Base-by-base conservation (phyloP, 2,113 vertebrate species). In the Mola mola region DNA sequence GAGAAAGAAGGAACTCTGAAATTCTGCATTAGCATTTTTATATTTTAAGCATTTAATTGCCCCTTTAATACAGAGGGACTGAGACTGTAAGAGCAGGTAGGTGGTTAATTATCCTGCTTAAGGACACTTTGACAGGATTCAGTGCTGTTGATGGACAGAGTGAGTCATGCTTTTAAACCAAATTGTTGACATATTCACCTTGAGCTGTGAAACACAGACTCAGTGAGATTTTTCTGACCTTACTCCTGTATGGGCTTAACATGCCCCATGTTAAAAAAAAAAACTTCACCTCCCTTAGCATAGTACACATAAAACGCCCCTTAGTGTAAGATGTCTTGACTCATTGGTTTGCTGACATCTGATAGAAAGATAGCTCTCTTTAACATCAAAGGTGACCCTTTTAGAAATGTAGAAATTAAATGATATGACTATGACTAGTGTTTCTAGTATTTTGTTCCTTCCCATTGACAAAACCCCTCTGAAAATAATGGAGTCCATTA, bases 91-190 rank as follows among this genome's bases (percentile, higher is more conserved):
- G 47, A 52, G 66, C 61, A 66, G 62, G 64, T 70, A 59, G 71
- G 64, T n/a, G 75, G 61, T 66, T 70, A 42, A 75, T 82, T 69
- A 72, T 75, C 21, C 42, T 46, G 10, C 40, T 79, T 53, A 56
- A 68, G 62, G 73, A 70, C 71, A 37, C 64, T 59, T 72, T 78
- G 66, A 75, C 56, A 68, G 47, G 51, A 63, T 68, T 66, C 40
- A 43, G 37, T 64, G 37, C 33, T 24, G 49, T 38, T 78, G 70
- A 82, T 80, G 17, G 79, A 75, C 72, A 42, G 55, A 50, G 34
- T 81, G 74, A 72, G 59, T 65, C 55, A 78, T 76, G 11, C 42
- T 20, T 75, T 47, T 66, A 42, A 57, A 66, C 42, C 24, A 13
- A 57, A 51, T 46, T 51, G 2, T 4, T 65, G 29, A 22, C 51